Evolutionary conservation across 2,113 vertebrate species (phyloP).

Genomic region (Trogon surrucura): DNA sequence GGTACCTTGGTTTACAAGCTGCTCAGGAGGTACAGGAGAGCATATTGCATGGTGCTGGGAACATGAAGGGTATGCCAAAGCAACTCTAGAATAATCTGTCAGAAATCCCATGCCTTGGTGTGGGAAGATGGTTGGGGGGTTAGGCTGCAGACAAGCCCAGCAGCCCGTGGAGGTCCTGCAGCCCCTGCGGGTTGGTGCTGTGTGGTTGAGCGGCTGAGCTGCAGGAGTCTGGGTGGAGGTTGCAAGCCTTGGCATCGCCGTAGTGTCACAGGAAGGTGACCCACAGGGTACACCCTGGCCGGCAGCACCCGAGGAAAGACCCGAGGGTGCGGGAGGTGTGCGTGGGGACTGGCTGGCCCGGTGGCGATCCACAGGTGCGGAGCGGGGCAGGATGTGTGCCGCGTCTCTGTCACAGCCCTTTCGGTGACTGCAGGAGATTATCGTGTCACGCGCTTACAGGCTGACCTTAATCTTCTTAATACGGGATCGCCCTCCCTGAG

Average conservation of each 20-base stretch:
- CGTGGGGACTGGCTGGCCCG: rapidly evolving
- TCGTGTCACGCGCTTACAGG: not conserved
- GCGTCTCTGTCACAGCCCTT: not conserved
- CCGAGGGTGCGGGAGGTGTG: not conserved
- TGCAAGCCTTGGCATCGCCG: rapidly evolving
- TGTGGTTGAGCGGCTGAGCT: rapidly evolving
- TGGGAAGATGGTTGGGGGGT: rapidly evolving
- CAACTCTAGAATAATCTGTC: rapidly evolving
- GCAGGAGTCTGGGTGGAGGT: not conserved
- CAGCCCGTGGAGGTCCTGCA: rapidly evolving
- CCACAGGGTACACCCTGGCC: rapidly evolving
- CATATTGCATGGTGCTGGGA: not conserved
- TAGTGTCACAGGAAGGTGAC: rapidly evolving
- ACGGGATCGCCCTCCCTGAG: not conserved
- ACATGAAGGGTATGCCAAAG: not conserved
- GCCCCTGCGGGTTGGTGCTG: not conserved
- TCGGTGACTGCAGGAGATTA: not conserved
- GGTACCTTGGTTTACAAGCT: not conserved
- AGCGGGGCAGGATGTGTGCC: not conserved
- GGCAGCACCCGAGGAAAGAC: rapidly evolving
- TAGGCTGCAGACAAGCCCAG: not conserved
- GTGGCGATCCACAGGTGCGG: rapidly evolving
- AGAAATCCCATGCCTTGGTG: rapidly evolving
- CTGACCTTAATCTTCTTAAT: conserved; percentile 60
- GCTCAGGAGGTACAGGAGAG: not conserved